phyloP scores from a whole-genome alignment of 2,888 invertebrate genomes.

The Sarcophaga caerulescens region DNA sequence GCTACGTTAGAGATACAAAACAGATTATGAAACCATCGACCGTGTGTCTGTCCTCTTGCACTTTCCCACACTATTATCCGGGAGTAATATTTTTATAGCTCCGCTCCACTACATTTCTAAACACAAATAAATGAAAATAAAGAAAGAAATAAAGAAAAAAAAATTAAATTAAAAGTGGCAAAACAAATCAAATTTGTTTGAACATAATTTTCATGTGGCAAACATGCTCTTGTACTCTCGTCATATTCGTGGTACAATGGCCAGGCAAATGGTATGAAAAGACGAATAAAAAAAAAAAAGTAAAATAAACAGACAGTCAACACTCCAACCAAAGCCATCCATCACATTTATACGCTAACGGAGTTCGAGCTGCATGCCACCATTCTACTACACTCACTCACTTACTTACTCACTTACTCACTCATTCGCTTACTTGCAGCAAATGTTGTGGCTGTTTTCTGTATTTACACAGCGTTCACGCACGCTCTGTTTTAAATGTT shows the following conservation, averaged over 20 bases:
- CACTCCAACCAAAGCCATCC: slow-evolving; percentile 55
- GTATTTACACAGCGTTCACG: slow-evolving; percentile 47
- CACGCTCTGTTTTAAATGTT: slow-evolving; percentile 51
- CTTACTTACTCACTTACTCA: no score
- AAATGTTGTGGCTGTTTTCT: neutral
- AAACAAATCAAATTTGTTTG: slow-evolving; percentile 65
- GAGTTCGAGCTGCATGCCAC: neutral
- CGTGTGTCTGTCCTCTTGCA: neutral
- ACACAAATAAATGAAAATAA: slow-evolving; percentile 18
- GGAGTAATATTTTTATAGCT: slow-evolving; percentile 37
- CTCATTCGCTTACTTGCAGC: neutral
- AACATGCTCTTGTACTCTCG: neutral
- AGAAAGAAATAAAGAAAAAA: slow-evolving; percentile 26
- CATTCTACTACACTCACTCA: neutral
- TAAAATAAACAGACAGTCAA: slow-evolving; percentile 59
- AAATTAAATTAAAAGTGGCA: slow-evolving; percentile 66
- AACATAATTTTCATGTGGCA: slow-evolving; percentile 55
- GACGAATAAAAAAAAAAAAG: neutral
- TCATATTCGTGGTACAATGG: neutral
- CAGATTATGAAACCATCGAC: slow-evolving; percentile 14
- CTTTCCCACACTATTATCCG: slow-evolving; percentile 65
- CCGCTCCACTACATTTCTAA: neutral
- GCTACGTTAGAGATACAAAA: slow-evolving; percentile 4
- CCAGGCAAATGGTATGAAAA: neutral
- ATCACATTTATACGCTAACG: slow-evolving; percentile 32